These are phyloP conservation scores for Dasypolia templi DNA, from an alignment of 2,888 invertebrate species.

Conservation along the genomic window DNA sequence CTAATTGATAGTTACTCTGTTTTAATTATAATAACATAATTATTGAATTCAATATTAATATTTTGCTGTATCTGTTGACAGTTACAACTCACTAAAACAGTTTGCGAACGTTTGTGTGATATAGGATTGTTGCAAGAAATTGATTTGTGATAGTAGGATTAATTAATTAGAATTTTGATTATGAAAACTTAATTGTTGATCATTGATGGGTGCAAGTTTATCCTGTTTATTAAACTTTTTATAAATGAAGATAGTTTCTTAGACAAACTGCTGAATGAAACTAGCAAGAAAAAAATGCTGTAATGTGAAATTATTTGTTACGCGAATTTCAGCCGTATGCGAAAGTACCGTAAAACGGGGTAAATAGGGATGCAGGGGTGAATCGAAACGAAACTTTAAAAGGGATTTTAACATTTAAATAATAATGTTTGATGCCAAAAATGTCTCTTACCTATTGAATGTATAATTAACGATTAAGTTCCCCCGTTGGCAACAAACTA, in stretches of 20 bases:
- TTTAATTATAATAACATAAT: constrained; percentile 22
- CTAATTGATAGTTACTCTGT: constrained; percentile 29
- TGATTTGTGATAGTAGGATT: neutral
- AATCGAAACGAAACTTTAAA: too few relatives aligned
- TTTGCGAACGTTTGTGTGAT: constrained; percentile 17
- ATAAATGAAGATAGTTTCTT: constrained; percentile 5
- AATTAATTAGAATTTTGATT: constrained; percentile 3
- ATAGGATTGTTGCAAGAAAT: constrained; percentile 14
- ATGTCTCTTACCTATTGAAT: too few relatives aligned
- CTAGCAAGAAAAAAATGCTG: neutral
- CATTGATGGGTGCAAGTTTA: constrained; percentile 2
- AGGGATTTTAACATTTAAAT: too few relatives aligned
- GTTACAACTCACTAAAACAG: constrained; percentile 51
- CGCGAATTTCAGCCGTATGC: neutral
- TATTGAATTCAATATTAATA: constrained; percentile 30
- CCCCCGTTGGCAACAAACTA: too few relatives aligned
- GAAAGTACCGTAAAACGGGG: too few relatives aligned
- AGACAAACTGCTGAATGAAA: neutral
- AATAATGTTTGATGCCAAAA: too few relatives aligned
- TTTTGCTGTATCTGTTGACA: constrained; percentile 31
- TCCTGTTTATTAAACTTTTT: constrained; percentile 19
- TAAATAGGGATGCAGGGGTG: too few relatives aligned
- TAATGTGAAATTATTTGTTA: constrained; percentile 11
- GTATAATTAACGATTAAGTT: too few relatives aligned
- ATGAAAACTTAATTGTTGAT: constrained; percentile 15